Base-by-base conservation (phyloP, 2,113 vertebrate species). In the Catharus minimus region DNA sequence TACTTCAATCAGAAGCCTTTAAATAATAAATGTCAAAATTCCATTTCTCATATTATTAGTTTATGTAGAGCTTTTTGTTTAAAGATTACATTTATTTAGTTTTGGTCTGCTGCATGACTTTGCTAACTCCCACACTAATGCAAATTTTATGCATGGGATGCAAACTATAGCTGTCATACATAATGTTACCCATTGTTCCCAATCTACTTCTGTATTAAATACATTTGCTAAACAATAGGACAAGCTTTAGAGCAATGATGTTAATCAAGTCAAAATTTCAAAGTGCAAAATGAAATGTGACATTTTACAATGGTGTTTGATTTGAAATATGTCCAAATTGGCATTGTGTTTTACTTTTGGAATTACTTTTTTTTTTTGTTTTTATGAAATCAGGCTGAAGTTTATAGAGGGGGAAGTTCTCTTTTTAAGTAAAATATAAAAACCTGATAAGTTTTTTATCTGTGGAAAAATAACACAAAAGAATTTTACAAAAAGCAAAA, bases 1-100 rank as follows among this genome's bases (percentile, higher is more conserved):
- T 65, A 41, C 13, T 75, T 93, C 64, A 72, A 38, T 58, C 28
- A 61, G 41, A 92, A 95, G 58, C 23, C 41, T 89, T 94, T 89
- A 79, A 90, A 86, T 78, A 92, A 89, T 47, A 78, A 62, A 76
- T 65, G 73, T 82, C 75, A 92, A 92, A 92, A 94, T 84, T 87
- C 47, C 14, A 65, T 86, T 95, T 88, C 28, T 27, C 21, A 28
- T 84, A 92, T 86, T 86, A 92, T 79, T 76, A 43, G 38, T 62
- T 91, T 89, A 53, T 78, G 19, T 33, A 82, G 15, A 64, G 15
- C 32, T 82, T 92, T 82, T n/a, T 56, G 86, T 88, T 95, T 95
- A 90, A 80, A 94, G 33, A 68, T 55, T 66, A 36, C 11, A 10
- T 87, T 86, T 92, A 91, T 86, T 94, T 93, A 87, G 57, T 90